phyloP scores from a whole-genome alignment of 2,113 vertebrate genomes.

The Bufo gargarizans region DNA sequence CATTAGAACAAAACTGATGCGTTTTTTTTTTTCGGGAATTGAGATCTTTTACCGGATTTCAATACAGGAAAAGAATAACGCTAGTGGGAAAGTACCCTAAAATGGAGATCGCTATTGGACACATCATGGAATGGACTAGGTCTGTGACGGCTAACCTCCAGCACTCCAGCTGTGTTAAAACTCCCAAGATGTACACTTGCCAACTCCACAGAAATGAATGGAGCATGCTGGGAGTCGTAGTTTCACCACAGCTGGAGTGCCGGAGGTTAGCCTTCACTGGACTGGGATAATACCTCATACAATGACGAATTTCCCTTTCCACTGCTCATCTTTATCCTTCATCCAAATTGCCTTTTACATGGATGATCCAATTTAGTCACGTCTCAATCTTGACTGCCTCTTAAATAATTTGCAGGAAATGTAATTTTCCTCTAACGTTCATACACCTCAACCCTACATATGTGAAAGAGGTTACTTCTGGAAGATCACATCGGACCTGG shows the following conservation, averaged over 20 bases:
- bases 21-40: no score
- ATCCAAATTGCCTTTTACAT: neutral
- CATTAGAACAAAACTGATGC: no score
- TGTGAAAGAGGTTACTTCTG: neutral
- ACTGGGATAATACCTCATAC: neutral
- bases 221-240: no score
- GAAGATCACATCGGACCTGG: constrained; percentile 7
- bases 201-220: no score
- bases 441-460: neutral
- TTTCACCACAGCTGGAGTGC: no score
- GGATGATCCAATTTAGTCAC: neutral
- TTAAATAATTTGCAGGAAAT: neutral
- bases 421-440: neutral
- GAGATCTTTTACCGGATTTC: no score
- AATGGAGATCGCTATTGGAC: no score
- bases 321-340: neutral
- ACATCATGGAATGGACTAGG: no score
- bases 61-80: no score
- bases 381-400: neutral
- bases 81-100: no score
- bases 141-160: neutral
- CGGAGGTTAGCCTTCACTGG: no score
- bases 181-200: no score
- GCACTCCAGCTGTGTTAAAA: neutral
- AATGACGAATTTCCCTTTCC: neutral